phyloP scores from a whole-genome alignment of 2,797 vertebrate species.

The Lepus oiostolus region DNA sequence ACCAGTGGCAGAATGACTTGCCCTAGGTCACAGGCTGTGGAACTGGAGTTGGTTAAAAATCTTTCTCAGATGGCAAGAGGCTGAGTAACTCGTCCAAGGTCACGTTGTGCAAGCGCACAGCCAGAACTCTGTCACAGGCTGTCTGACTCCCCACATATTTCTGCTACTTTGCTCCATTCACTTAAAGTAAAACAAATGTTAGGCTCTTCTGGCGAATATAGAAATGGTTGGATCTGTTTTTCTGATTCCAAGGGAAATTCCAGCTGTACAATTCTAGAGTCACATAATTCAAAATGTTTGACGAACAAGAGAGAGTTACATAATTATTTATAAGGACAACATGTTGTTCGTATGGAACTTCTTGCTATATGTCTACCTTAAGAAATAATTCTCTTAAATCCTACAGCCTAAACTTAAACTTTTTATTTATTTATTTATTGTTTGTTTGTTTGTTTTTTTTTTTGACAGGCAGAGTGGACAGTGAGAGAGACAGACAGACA shows the following conservation, averaged over 20 bases:
- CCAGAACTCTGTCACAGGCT: conserved; percentile 15
- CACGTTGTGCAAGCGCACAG: neutral
- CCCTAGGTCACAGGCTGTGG: neutral
- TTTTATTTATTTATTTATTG: no score
- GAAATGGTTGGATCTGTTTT: conserved; percentile 50
- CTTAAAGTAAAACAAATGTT: conserved; percentile 46
- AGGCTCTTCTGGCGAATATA: neutral
- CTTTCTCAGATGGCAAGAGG: conserved; percentile 46
- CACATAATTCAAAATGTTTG: conserved; percentile 45
- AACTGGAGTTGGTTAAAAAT: neutral
- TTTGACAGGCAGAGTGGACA: no score
- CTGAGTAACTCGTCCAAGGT: neutral
- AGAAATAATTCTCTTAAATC: conserved; percentile 40
- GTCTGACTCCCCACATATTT: neutral
- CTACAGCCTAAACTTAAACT: no score
- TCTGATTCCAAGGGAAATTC: conserved; percentile 50
- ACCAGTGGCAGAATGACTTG: neutral
- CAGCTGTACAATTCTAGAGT: conserved; percentile 31
- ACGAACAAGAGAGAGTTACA: neutral
- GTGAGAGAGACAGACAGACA: no score
- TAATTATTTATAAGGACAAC: conserved; percentile 46
- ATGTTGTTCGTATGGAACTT: neutral
- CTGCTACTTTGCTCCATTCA: conserved; percentile 14
- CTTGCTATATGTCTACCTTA: neutral
- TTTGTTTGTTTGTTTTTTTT: no score